Base-by-base conservation (phyloP, 2,888 invertebrate genomes). In the Alloplasta piceator region DNA sequence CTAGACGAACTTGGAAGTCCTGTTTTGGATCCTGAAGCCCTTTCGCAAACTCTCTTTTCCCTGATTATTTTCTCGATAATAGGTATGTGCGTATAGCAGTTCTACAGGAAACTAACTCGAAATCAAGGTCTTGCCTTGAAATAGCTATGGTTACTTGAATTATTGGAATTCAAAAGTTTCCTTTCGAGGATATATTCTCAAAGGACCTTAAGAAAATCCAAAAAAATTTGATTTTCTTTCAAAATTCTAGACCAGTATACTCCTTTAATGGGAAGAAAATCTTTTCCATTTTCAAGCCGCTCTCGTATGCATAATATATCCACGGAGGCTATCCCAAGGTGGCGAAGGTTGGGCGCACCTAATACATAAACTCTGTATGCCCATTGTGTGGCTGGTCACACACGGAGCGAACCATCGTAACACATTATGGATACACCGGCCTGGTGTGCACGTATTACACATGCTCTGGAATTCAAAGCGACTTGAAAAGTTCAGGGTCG, bases 401-500 rank as follows among this genome's bases (percentile, higher is more conserved):
- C 26, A 26, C 26, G 26, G 26, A 26, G 74, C 61, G 43, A 66
- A 66, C 71, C 66, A 46, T 41, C 43, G 70, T 61, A 61, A 58
- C 63, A 56, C 6, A 48, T 52, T 52, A 14, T 58, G 58, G 9
- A 16, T 46, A 10, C 16, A 14, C 43, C n/a, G 26, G 26, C 26
- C 26, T n/a, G 16, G n/a, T 70, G 52, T 46, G n/a, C 50, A 26
- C 36, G 58, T 86, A 84, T 82, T 79, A 83, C 78, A 77, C 74
- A 83, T 82, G 85, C 82, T 85, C 86, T 84, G 84, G 88, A 90
- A 90, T 90, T 89, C 87, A 85, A 89, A 88, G 87, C 86, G 87
- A 87, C 87, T 86, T 87, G 89, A 88, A 90, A 89, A 90, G 90
- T 90, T 90, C 90, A 89, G 86, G 90, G 89, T 89, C 89, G 87